Evolutionary conservation across 2,888 invertebrate genomes (phyloP).

Genomic region (Mimachlamys varia): DNA sequence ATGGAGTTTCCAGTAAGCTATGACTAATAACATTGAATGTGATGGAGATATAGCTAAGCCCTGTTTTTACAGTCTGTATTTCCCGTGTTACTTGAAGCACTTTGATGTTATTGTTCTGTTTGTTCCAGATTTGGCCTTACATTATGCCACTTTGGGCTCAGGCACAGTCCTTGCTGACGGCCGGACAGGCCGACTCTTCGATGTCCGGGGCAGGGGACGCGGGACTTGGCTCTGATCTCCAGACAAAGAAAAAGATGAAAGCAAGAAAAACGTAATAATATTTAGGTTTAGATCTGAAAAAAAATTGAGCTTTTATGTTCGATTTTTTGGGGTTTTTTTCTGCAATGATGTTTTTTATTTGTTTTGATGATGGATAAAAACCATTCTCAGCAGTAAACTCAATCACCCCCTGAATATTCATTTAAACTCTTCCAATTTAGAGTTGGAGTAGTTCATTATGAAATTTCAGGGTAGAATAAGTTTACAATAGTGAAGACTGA

Average conservation of each 20-base stretch:
- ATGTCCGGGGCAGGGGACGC: conserved; percentile 47
- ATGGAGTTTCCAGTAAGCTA: background rate
- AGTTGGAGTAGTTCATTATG: too few species aligned
- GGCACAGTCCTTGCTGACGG: conserved; percentile 49
- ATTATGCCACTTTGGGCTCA: conserved; percentile 48
- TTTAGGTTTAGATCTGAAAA: background rate
- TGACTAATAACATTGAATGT: background rate
- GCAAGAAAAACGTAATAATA: conserved; percentile 62
- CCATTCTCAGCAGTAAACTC: background rate
- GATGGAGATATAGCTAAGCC: background rate
- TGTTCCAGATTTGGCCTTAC: conserved; percentile 55
- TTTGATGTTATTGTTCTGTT: background rate
- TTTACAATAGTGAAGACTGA: background rate
- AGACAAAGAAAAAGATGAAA: conserved; percentile 58
- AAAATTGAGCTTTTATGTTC: background rate
- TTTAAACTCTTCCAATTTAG: too few species aligned
- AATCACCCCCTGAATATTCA: too few species aligned
- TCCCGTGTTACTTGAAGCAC: background rate
- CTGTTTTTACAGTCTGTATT: background rate
- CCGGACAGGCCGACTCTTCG: conserved; percentile 48
- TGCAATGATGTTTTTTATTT: background rate
- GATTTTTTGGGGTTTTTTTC: background rate
- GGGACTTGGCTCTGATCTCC: conserved; percentile 50
- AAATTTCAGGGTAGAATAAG: too few species aligned
- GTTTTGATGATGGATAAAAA: background rate